Percentiles rank a stretch among this genome's conserved stretches.
phyloP scores from a whole-genome alignment of 2,797 vertebrate genomes.

The Pseudochaenichthys georgianus region DNA sequence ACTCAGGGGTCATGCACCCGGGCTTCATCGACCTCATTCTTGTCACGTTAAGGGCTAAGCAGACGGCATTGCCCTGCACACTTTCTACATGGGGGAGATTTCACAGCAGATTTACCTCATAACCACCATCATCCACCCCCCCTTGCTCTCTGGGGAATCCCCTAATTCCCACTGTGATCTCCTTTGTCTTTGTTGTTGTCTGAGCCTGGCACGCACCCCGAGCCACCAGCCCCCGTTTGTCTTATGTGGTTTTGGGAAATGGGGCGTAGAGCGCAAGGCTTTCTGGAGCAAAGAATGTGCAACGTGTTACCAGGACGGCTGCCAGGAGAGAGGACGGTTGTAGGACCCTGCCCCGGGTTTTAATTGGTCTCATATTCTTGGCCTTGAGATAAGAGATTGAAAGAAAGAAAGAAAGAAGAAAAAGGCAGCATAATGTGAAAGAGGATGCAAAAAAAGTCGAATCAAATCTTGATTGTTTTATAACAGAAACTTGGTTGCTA shows the following conservation, averaged over 20 bases:
- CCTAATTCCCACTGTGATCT: conserved; percentile 59
- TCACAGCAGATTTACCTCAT: conserved; percentile 72
- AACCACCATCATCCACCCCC: conserved; percentile 40
- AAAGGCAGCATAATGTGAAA: conserved; percentile 17
- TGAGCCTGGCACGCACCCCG: conserved; percentile 48
- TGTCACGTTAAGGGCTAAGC: conserved; percentile 47
- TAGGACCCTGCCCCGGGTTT: conserved; percentile 49
- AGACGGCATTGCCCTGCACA: conserved; percentile 40
- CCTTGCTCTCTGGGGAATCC: conserved; percentile 57
- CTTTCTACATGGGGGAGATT: conserved; percentile 49
- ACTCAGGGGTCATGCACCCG: conserved; percentile 45
- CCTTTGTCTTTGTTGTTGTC: conserved; percentile 65
- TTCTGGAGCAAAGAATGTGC: conserved; percentile 67
- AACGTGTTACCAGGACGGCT: conserved; percentile 56
- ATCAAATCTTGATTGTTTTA: conserved; percentile 24
- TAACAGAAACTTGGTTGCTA: neutral
- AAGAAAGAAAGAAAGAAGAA: conserved; percentile 9
- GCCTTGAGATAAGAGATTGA: conserved; percentile 46
- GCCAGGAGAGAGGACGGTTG: conserved; percentile 55
- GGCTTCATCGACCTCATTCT: conserved; percentile 60
- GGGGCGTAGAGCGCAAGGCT: conserved; percentile 35
- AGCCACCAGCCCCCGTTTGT: conserved; percentile 56
- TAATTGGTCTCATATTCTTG: conserved; percentile 76
- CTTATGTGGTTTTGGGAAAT: conserved; percentile 45
- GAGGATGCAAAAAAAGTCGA: conserved; percentile 16